Evolutionary conservation across 2,113 vertebrate species (phyloP).

Genomic region (Lepus europaeus): DNA sequence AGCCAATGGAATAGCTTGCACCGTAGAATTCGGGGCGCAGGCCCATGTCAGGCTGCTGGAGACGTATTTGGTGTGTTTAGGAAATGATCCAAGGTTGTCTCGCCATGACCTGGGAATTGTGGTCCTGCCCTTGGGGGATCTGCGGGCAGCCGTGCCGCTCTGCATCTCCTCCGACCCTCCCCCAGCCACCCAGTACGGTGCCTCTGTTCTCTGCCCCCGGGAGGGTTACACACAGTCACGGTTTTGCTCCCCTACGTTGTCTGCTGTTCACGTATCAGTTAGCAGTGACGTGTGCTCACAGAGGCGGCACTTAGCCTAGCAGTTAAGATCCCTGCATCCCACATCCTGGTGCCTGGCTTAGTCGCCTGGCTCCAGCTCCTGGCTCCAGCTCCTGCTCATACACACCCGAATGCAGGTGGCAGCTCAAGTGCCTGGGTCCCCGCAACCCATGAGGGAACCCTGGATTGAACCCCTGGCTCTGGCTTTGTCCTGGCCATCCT

Average conservation of each 20-base stretch:
- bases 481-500: too few relatives aligned
- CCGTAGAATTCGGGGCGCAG: background rate
- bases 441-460: too few relatives aligned
- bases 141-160: too few relatives aligned
- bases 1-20: background rate
- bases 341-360: too few relatives aligned
- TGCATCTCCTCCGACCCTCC: background rate
- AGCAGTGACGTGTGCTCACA: too few relatives aligned
- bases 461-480: too few relatives aligned
- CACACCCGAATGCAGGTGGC: too few relatives aligned
- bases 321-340: too few relatives aligned
- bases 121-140: background rate
- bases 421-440: too few relatives aligned
- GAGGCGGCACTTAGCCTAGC: too few relatives aligned
- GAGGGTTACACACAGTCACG: accelerated
- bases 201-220: background rate
- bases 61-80: background rate
- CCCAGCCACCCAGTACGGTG: background rate
- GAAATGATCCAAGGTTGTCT: background rate
- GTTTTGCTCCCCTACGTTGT: accelerated
- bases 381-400: too few relatives aligned
- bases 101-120: background rate
- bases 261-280: background rate
- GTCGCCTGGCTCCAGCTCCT: too few relatives aligned
- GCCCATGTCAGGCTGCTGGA: background rate